Evolutionary conservation across 2,888 invertebrate genomes (phyloP), one percentile per base, ranked within the genome.

Genomic region (Meandrusa payeni): DNA sequence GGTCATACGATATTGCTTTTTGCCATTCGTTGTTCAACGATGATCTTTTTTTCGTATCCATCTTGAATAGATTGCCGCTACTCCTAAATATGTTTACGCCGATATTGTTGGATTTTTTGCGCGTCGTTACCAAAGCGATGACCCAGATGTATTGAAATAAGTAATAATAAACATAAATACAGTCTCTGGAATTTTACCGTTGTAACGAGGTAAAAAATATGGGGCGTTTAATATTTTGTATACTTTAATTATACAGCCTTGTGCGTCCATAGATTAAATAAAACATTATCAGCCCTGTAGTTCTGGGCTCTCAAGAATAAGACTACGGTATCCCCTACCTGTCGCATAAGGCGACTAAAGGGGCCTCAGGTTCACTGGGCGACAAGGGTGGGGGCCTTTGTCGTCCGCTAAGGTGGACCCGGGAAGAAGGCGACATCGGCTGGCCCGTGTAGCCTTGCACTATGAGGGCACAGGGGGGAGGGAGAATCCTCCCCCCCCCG

Each of bases 1-100:
- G 46, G 48, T 51, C 48, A 44, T 43, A 34, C 44, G 44, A 44
- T 44, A 28, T 39, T 33, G 39, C 34, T 45, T 45, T 45, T 45
- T 45, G 19, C 33, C n/a, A 27, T 39, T 34, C 28, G 23, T 27
- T 39, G 24, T 45, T 34, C 27, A 39, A 7, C 20, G 27, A 39
- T 45, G 27, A n/a, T 13, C 9, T 5, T 39, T 45, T 45, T 39
- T 44, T 27, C n/a, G 20, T 17, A 9, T 5, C 7, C 23, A 23
- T 24, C 9, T 38, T 39, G 39, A 45, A 45, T 39, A 34, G 44
- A 39, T 5, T 9, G 17, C 39, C 33, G 44, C 24, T 39, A 40
- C 23, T 28, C 29, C 33, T 39, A 34, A 40, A 45, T 28, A 39
- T 45, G 39, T 45, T 45, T 45, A 45, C 39, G 33, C 12, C 34